Evolutionary conservation across 2,888 invertebrate genomes (phyloP), one percentile per base, ranked within the genome.

Genomic region (Spisula subtruncata): DNA sequence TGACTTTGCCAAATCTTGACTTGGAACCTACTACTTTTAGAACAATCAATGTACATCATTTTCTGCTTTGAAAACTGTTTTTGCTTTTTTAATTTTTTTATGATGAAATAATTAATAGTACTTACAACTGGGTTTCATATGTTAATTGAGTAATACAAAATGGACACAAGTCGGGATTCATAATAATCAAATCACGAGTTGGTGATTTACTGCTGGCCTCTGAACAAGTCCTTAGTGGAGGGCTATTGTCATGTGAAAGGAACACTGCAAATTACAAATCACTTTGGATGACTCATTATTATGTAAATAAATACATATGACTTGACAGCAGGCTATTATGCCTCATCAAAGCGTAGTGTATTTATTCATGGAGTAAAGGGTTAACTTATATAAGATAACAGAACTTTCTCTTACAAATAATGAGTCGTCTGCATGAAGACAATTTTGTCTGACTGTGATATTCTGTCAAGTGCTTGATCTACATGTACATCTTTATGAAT

Each of bases 361-460:
- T 41, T n/a, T n/a, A n/a, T n/a, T n/a, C n/a, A 41, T 41, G 41
- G 41, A 41, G 41, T 41, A 41, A 41, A 41, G 41, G 41, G 41
- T 41, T 8, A 5, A 41, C 2, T 41, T 41, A 41, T 41, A 8
- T 8, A 41, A 41, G 41, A 41, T 41, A 5, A 41, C 2, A 25
- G 60, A 25, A 25, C 8, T 4, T 8, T 25, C 25, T 25, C 60
- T 12, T 25, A n/a, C 60, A 66, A 66, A 66, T 66, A 66, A 66
- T 66, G 60, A 66, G 60, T 25, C 10, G n/a, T 66, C 60, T 66
- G 60, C 60, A 66, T 66, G 60, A 66, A 66, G 60, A 66, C 25
- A 10, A 6, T 66, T 12, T 6, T 25, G 60, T 66, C 60, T 66
- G 60, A 66, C 25, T 66, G 60, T 66, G 60, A 66, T 66, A 25